phyloP scores from a whole-genome alignment of 92 coral and sea anemone genomes.

The Heteractis magnifica region DNA sequence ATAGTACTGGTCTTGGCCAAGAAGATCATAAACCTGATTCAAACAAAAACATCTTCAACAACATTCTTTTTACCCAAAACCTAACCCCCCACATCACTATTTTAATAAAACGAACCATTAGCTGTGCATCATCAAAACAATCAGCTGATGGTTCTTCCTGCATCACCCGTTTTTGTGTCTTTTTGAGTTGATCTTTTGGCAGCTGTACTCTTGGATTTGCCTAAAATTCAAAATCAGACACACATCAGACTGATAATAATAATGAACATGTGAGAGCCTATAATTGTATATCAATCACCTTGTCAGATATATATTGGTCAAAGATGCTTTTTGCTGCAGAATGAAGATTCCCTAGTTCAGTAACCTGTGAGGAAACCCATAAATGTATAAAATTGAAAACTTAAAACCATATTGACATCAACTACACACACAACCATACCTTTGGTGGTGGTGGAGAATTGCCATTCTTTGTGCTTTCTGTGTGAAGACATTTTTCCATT shows the following conservation, averaged over 20 bases:
- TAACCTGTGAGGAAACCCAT: background rate
- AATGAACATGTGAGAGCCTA: no score
- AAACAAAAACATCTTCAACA: background rate
- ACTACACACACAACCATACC: no score
- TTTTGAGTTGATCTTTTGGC: slow-evolving; percentile 75
- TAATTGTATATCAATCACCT: slow-evolving; percentile 19
- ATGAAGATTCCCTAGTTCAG: slow-evolving; percentile 62
- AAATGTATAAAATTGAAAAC: background rate
- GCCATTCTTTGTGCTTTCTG: background rate
- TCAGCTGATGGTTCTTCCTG: slow-evolving; percentile 80
- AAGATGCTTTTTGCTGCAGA: slow-evolving; percentile 82
- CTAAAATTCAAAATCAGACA: slow-evolving; percentile 31
- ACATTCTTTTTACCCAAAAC: background rate
- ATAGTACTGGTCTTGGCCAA: slow-evolving; percentile 80
- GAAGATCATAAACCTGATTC: slow-evolving; percentile 71
- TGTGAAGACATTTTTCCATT: slow-evolving; percentile 56
- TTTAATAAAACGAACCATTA: slow-evolving; percentile 51
- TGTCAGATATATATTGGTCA: slow-evolving; percentile 91
- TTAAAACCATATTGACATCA: background rate
- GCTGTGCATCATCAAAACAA: slow-evolving; percentile 90
- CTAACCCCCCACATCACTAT: background rate
- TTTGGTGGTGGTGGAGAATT: slow-evolving; percentile 7
- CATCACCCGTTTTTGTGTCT: slow-evolving; percentile 63
- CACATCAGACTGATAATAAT: no score
- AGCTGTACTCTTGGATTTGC: slow-evolving; percentile 86